Conservation (phyloP, 2,888 invertebrate species). For the Orchesellides sinensis region DNA sequence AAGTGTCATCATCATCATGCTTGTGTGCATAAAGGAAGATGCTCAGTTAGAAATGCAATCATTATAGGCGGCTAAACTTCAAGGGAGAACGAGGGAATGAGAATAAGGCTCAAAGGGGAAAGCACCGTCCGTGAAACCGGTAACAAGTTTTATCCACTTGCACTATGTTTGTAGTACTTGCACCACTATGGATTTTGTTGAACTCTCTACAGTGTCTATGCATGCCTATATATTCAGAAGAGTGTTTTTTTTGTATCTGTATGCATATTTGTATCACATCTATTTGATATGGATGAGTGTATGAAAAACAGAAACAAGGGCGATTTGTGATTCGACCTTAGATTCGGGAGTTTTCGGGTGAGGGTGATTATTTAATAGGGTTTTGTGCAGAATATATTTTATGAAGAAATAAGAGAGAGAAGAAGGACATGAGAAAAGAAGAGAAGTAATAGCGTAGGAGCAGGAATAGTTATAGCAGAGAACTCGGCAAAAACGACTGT, state of each 20-base stretch:
- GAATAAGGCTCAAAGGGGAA: conserved; percentile 67
- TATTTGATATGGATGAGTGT: not conserved
- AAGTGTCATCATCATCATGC: conserved; percentile 63
- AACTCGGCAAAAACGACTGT: conserved; percentile 72
- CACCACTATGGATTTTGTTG: conserved; percentile 13
- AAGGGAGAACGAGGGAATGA: conserved; percentile 54
- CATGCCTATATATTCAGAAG: conserved; percentile 6
- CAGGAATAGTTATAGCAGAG: conserved; percentile 20
- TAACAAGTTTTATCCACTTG: conserved; percentile 69
- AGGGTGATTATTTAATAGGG: conserved; percentile 73
- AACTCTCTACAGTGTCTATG: conserved; percentile 33
- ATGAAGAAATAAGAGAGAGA: conserved; percentile 52
- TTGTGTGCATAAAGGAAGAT: conserved; percentile 26
- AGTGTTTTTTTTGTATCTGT: not conserved
- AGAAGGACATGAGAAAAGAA: not conserved
- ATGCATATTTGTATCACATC: conserved; percentile 16
- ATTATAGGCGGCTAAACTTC: conserved; percentile 69
- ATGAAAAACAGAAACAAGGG: conserved; percentile 53
- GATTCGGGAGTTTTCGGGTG: conserved; percentile 72
- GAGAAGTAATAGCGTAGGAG: conserved; percentile 30
- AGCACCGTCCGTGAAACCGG: conserved; percentile 69
- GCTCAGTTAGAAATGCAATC: conserved; percentile 67
- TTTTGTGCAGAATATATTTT: conserved; percentile 65
- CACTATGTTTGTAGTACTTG: conserved; percentile 41
- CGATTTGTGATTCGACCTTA: conserved; percentile 74